These are phyloP conservation scores for Diaprepes abbreviatus DNA, from an alignment of 2,888 invertebrate genomes.

Conservation along the genomic window DNA sequence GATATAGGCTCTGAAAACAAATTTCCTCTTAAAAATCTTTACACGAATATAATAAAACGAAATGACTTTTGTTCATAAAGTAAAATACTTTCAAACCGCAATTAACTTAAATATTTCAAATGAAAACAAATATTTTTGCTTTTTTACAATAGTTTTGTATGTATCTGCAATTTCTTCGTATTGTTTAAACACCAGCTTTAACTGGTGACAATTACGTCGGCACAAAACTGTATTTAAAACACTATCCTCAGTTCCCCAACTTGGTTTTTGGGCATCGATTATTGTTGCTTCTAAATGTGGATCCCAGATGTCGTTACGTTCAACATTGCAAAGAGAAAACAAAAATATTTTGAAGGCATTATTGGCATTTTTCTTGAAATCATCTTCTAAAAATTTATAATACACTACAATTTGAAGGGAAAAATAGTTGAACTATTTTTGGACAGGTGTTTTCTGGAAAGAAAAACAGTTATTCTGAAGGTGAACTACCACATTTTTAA, in stretches of 20 bases:
- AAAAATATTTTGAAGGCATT: slow-evolving; percentile 92
- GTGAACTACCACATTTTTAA: too few relatives aligned
- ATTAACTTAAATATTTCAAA: too few relatives aligned
- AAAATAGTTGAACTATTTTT: too few relatives aligned
- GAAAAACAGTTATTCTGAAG: too few relatives aligned
- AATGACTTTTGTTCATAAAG: too few relatives aligned
- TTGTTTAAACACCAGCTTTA: slow-evolving; percentile 67
- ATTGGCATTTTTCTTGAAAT: slow-evolving; percentile 88
- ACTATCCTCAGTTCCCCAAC: slow-evolving; percentile 88
- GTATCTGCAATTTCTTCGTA: slow-evolving; percentile 53
- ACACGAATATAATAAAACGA: too few relatives aligned
- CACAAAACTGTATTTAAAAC: slow-evolving; percentile 88
- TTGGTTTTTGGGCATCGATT: slow-evolving; percentile 82
- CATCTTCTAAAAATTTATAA: slow-evolving; percentile 63
- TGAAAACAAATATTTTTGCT: too few relatives aligned
- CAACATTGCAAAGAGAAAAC: slow-evolving; percentile 86
- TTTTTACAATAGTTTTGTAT: neutral
- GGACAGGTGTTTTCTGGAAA: too few relatives aligned
- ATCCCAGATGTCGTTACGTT: slow-evolving; percentile 84
- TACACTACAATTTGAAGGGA: slow-evolving; percentile 58
- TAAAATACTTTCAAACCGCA: too few relatives aligned
- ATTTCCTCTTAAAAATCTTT: too few relatives aligned
- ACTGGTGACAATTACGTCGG: slow-evolving; percentile 80
- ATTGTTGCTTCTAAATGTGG: slow-evolving; percentile 80
- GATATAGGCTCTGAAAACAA: too few relatives aligned